These are phyloP conservation scores for Torymus aiolomorphi DNA, from an alignment of 2,888 invertebrate species.

Conservation along the genomic window DNA sequence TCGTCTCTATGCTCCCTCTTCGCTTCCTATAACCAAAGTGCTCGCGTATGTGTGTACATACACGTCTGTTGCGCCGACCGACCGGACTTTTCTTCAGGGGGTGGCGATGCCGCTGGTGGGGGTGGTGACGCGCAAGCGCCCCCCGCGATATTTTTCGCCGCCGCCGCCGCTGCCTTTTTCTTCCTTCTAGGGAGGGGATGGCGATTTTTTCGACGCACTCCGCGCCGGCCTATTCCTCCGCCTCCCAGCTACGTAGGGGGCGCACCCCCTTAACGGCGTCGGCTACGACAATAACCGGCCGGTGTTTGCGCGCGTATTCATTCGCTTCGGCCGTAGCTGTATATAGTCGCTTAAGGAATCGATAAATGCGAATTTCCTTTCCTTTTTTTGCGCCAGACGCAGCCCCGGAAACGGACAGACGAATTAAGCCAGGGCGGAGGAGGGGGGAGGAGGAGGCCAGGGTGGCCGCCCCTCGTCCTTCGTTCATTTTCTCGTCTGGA, in stretches of 20 bases:
- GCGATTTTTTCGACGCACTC: too few relatives aligned
- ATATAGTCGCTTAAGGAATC: conserved; percentile 43
- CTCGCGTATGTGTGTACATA: too few relatives aligned
- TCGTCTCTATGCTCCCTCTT: conserved; percentile 2
- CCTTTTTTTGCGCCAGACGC: conserved; percentile 2
- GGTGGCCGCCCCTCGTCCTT: neutral
- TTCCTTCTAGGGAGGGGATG: too few relatives aligned
- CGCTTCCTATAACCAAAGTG: neutral
- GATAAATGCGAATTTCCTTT: conserved; percentile 51
- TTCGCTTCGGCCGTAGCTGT: neutral
- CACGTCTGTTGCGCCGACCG: too few relatives aligned
- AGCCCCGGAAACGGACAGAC: conserved; percentile 26
- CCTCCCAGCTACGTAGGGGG: too few relatives aligned
- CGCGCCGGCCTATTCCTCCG: too few relatives aligned
- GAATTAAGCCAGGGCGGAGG: conserved; percentile 37
- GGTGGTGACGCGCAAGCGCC: too few relatives aligned
- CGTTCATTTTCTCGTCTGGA: neutral
- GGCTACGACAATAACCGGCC: conserved; percentile 34
- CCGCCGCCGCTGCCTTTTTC: too few relatives aligned
- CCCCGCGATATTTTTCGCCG: too few relatives aligned
- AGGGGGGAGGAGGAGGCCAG: conserved; percentile 15
- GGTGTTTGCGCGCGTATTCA: neutral
- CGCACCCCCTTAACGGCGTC: neutral
- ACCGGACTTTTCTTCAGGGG: too few relatives aligned
- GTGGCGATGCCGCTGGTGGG: too few relatives aligned